phyloP scores from a whole-genome alignment of 2,113 vertebrate genomes.

The Gila orcuttii region DNA sequence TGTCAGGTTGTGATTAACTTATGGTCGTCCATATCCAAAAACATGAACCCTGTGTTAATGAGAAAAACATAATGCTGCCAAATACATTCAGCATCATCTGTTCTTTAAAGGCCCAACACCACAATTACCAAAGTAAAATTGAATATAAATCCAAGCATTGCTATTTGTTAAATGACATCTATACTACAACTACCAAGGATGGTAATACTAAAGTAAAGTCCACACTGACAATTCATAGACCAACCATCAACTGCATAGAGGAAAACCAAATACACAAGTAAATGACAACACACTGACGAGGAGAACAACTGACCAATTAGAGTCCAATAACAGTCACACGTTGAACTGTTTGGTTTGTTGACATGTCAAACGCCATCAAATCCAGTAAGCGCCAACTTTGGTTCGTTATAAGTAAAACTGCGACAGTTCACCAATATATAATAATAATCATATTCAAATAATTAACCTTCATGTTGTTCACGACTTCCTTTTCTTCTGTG shows the following conservation, averaged over 20 bases:
- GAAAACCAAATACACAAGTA: not conserved
- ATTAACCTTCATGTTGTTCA: not conserved
- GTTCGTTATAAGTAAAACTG: not conserved
- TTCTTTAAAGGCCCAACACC: not conserved
- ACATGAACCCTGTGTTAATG: not conserved
- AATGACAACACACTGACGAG: conserved; percentile 9
- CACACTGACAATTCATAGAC: not conserved
- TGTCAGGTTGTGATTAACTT: not conserved
- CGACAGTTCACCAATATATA: not conserved
- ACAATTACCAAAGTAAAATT: not conserved
- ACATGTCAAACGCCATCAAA: not conserved
- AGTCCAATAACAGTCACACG: not conserved
- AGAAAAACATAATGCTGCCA: not conserved
- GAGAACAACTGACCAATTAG: conserved; percentile 17
- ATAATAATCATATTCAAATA: too few relatives aligned
- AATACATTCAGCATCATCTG: not conserved
- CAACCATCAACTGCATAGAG: not conserved
- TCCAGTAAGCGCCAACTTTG: not conserved
- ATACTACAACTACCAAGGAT: not conserved
- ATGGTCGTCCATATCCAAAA: not conserved
- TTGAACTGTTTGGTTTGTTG: not conserved
- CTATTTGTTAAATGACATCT: not conserved
- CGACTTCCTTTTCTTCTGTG: not conserved
- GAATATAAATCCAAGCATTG: not conserved
- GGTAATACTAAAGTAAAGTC: not conserved